Evolutionary conservation across 2,113 vertebrate genomes (phyloP), one percentile per base, ranked within the genome.

Genomic region (Meriones unguiculatus): DNA sequence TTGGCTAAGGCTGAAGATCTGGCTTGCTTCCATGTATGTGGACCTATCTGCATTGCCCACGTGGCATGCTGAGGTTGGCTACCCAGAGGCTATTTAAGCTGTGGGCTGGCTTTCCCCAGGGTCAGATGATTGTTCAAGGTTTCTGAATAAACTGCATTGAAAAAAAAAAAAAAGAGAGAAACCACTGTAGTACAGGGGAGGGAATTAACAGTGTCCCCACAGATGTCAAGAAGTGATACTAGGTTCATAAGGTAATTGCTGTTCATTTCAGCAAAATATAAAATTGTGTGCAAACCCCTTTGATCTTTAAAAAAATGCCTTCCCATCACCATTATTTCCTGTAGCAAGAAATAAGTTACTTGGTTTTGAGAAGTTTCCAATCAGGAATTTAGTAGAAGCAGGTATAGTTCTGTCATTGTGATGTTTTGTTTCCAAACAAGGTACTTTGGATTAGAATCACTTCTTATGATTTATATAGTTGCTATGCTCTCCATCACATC

Each of bases 341-440:
- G 99, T 99, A 99, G 99, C 99, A 99, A 98, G 98, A 99, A 98
- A 99, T 98, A 98, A 99, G 99, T 98, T 98, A 98, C 98, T 99
- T 98, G 98, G 99, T 99, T 98, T 99, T 99, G 98, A 98, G 98
- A 98, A 99, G 98, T 98, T 99, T 99, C 99, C 98, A 98, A 99
- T 99, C 98, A 98, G 99, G 99, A 99, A 98, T 99, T 99, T 98
- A 99, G 98, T 99, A 98, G 99, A 98, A 99, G 98, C 99, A 99
- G 98, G 98, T 99, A 99, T 99, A 98, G 98, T 99, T 99, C 98
- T 99, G 98, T 99, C 98, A 98, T 98, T 99, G 99, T 98, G 98
- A 99, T 99, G 99, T 99, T 99, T 98, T 99, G 99, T 99, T 99
- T 99, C 99, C 99, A 98, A 98, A 99, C 98, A 98, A 99, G 99